These are phyloP conservation scores for Psix sp. DNA, from an alignment of 1,140 invertebrate genomes.

Conservation along the genomic window DNA sequence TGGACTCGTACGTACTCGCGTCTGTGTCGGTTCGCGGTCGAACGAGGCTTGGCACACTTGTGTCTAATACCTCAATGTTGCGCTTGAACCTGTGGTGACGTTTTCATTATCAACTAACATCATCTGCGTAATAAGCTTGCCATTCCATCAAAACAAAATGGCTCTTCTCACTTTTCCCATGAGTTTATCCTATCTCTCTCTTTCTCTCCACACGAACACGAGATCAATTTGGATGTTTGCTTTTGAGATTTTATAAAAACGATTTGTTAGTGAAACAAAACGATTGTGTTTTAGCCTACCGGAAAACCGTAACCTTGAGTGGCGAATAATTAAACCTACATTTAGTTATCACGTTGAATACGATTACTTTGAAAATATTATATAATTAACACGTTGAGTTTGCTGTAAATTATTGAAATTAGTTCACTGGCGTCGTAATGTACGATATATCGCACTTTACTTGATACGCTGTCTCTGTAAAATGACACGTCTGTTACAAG, in stretches of 20 bases:
- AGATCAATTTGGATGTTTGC: no score
- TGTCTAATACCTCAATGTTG: conserved; percentile 35
- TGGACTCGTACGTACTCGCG: conserved; percentile 19
- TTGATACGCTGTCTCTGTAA: no score
- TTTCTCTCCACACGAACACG: no score
- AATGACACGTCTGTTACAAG: no score
- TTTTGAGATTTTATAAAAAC: no score
- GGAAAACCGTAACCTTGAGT: conserved; percentile 5
- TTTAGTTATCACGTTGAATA: conserved; percentile 9
- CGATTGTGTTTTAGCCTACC: no score
- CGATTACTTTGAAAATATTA: conserved; percentile 1
- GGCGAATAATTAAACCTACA: neutral
- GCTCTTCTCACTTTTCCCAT: no score
- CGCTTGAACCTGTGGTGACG: conserved; percentile 44
- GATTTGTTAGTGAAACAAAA: no score
- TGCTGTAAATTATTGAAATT: no score
- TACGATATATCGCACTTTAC: no score
- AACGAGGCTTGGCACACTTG: conserved; percentile 39
- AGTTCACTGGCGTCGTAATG: no score
- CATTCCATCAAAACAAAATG: conserved; percentile 29
- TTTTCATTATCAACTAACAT: conserved; percentile 33
- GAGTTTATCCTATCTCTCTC: no score
- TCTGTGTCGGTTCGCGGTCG: conserved; percentile 22
- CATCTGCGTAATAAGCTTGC: conserved; percentile 47
- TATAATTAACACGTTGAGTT: neutral